Conservation (phyloP, 1,140 invertebrate species). For the Aleiodes sp. region DNA sequence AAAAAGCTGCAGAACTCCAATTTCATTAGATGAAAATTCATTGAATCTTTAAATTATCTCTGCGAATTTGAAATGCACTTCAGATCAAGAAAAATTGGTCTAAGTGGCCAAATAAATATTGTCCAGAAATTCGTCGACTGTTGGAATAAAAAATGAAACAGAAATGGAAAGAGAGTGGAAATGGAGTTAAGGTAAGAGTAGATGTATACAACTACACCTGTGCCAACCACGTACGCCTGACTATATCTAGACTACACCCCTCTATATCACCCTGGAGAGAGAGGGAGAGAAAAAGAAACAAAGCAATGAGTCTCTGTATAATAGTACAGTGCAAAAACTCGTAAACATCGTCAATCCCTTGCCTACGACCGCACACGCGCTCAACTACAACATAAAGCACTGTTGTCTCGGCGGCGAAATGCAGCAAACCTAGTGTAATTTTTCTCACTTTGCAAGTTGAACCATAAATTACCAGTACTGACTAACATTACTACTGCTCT, state of each 20-base stretch:
- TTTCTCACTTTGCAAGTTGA: slow-evolving; percentile 63
- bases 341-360: slow-evolving; percentile 52
- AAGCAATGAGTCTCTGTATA: neutral
- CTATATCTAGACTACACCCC: neutral
- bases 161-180: neutral
- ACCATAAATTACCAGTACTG: slow-evolving; percentile 55
- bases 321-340: slow-evolving; percentile 43
- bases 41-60: neutral
- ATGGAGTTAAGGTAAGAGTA: neutral
- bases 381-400: slow-evolving; percentile 45
- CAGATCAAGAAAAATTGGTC: too few relatives aligned
- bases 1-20: slow-evolving; percentile 22
- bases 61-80: too few relatives aligned
- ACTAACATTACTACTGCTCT: slow-evolving; percentile 22
- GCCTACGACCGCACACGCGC: neutral
- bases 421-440: slow-evolving; percentile 55
- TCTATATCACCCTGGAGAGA: neutral
- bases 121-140: neutral
- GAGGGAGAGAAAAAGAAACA: neutral
- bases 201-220: neutral
- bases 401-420: slow-evolving; percentile 47
- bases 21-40: neutral
- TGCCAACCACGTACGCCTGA: neutral
- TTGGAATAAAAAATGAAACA: slow-evolving; percentile 12
- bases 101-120: neutral